Percentiles rank a stretch among this genome's conserved stretches.
Evolutionary conservation across 2,113 vertebrate genomes (phyloP).

Genomic region (Datnioides undecimradiatus): DNA sequence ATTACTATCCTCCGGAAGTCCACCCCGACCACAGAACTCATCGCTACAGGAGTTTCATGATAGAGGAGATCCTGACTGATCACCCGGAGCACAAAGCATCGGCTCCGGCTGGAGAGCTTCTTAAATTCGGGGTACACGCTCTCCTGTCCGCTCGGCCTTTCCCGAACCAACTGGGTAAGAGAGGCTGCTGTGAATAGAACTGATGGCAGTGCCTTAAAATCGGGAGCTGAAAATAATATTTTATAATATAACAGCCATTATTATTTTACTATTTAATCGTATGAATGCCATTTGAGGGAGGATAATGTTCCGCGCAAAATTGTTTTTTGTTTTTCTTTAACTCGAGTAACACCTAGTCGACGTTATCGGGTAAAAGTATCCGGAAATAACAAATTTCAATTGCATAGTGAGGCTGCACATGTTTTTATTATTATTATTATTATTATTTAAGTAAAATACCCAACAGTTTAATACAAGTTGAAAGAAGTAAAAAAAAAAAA

Average conservation of each 20-base stretch:
- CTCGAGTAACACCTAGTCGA: no score
- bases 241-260: no score
- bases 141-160: slow-evolving; percentile 92
- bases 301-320: not conserved
- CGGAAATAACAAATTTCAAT: not conserved
- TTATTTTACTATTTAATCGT: no score
- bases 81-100: slow-evolving; percentile 89
- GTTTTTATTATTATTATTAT: not conserved
- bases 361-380: no score
- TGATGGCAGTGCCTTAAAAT: not conserved
- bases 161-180: slow-evolving; percentile 93
- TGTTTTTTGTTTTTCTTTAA: no score
- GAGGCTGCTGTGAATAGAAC: not conserved
- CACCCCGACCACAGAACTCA: slow-evolving; percentile 94
- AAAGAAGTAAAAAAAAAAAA: not conserved
- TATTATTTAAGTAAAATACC: not conserved
- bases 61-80: slow-evolving; percentile 97
- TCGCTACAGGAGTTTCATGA: slow-evolving; percentile 98
- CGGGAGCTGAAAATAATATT: not conserved
- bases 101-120: slow-evolving; percentile 90
- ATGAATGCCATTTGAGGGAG: no score
- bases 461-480: fast-evolving
- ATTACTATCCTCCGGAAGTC: slow-evolving; percentile 89
- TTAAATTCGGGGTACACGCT: slow-evolving; percentile 96
- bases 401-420: not conserved